Conservation (phyloP, 2,888 invertebrate genomes). For the Chalcis sispes region DNA sequence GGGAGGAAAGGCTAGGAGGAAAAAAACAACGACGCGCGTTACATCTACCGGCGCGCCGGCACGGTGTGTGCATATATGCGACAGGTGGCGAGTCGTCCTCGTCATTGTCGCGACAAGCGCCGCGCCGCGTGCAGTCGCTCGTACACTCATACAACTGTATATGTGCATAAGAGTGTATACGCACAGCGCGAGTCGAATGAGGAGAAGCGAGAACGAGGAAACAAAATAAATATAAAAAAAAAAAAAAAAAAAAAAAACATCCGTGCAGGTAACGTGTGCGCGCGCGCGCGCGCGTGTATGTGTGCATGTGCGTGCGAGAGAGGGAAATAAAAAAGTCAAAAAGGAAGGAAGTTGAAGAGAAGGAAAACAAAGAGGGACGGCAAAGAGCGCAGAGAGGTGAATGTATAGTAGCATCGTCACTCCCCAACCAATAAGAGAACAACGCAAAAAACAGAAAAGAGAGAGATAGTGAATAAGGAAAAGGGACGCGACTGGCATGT, state of each 20-base stretch:
- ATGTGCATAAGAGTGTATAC: neutral
- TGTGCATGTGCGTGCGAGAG: no score
- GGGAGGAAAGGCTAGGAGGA: no score
- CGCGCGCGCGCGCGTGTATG: no score
- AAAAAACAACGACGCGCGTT: no score
- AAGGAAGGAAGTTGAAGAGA: neutral
- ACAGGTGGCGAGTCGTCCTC: conserved; percentile 33
- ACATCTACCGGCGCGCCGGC: no score
- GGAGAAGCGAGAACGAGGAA: no score
- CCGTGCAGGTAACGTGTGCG: no score
- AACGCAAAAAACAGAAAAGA: neutral
- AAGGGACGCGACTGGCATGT: neutral
- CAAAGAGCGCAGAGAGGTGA: neutral
- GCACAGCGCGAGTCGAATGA: no score
- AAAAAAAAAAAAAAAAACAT: neutral
- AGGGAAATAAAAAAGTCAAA: neutral
- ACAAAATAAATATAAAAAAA: neutral
- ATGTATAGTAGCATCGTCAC: no score
- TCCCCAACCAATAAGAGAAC: no score
- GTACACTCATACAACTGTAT: no score
- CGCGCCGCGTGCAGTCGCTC: conserved; percentile 1
- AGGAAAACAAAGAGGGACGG: neutral
- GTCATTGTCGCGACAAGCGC: no score
- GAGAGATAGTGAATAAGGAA: neutral
- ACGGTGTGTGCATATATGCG: conserved; percentile 4